Conservation (phyloP, 2,888 invertebrate species). For the Chalcosyrphus nemorum region DNA sequence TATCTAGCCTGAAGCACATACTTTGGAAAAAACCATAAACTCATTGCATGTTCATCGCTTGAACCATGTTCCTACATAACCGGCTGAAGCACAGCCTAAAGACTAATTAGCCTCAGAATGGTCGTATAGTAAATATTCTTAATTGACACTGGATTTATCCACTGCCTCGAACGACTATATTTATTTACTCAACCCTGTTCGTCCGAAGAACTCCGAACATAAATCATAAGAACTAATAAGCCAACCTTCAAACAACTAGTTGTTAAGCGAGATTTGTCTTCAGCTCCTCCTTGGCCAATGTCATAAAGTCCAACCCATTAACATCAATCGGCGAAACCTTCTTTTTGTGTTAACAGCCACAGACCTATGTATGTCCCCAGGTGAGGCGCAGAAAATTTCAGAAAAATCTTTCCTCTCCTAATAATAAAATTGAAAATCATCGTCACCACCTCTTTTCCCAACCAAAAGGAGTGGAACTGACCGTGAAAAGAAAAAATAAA, state of each 20-base stretch:
- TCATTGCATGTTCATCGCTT: too few relatives aligned
- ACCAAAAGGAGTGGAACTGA: background rate
- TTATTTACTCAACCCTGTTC: background rate
- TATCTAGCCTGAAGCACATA: too few relatives aligned
- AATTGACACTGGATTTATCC: background rate
- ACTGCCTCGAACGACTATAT: background rate
- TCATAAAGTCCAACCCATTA: slow-evolving; percentile 59
- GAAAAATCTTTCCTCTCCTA: slow-evolving; percentile 29
- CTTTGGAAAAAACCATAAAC: too few relatives aligned
- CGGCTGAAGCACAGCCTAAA: too few relatives aligned
- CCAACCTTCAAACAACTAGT: background rate
- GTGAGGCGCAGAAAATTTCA: background rate
- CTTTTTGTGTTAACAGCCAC: too few relatives aligned
- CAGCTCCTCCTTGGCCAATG: slow-evolving; percentile 24
- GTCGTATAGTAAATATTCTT: background rate
- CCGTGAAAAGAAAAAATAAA: too few relatives aligned
- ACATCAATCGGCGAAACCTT: slow-evolving; percentile 39
- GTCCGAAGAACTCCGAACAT: background rate
- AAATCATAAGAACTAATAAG: slow-evolving; percentile 29
- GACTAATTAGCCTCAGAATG: too few relatives aligned
- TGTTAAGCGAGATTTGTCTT: background rate
- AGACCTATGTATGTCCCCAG: slow-evolving; percentile 23
- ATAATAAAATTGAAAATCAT: slow-evolving; percentile 55
- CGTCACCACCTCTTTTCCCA: slow-evolving; percentile 48
- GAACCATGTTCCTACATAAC: too few relatives aligned